Evolutionary conservation across 2,797 vertebrate species (phyloP).

Genomic region (Poeciliopsis paucimaculata): DNA sequence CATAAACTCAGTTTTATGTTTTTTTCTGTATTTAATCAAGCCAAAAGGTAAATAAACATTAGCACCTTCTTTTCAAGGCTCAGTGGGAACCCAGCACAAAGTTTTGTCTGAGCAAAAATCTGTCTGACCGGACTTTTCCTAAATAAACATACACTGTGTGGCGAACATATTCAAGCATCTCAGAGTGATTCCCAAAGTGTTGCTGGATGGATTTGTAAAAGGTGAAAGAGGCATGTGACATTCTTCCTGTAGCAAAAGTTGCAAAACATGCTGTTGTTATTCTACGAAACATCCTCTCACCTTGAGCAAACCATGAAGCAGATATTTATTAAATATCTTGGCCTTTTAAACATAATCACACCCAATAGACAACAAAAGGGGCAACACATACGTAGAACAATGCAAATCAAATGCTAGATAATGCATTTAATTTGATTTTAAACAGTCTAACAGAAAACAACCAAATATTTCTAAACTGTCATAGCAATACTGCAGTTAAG

Average conservation of each 20-base stretch:
- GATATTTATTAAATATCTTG: constrained; percentile 39
- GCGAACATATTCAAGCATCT: constrained; percentile 78
- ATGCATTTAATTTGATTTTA: constrained; percentile 2
- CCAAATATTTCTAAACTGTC: neutral
- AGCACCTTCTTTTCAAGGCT: neutral
- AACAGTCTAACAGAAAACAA: constrained; percentile 9
- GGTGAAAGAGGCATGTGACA: constrained; percentile 62
- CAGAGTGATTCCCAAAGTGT: constrained; percentile 59
- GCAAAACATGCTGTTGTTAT: neutral
- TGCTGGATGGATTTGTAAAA: constrained; percentile 67
- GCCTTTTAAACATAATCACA: constrained; percentile 69
- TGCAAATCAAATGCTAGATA: constrained; percentile 16
- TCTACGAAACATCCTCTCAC: constrained; percentile 53
- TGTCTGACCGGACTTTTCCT: neutral
- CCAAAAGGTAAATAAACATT: neutral
- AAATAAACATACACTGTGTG: constrained; percentile 12
- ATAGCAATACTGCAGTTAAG: constrained; percentile 5
- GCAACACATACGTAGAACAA: constrained; percentile 9
- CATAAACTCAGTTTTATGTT: neutral
- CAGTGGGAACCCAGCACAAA: neutral
- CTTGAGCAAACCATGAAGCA: constrained; percentile 64
- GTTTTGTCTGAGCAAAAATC: neutral
- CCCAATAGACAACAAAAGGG: constrained; percentile 54
- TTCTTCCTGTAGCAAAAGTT: constrained; percentile 23
- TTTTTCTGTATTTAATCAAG: neutral